Evolutionary conservation across 2,113 vertebrate species (phyloP).

Genomic region (Beaufortia kweichowensis): DNA sequence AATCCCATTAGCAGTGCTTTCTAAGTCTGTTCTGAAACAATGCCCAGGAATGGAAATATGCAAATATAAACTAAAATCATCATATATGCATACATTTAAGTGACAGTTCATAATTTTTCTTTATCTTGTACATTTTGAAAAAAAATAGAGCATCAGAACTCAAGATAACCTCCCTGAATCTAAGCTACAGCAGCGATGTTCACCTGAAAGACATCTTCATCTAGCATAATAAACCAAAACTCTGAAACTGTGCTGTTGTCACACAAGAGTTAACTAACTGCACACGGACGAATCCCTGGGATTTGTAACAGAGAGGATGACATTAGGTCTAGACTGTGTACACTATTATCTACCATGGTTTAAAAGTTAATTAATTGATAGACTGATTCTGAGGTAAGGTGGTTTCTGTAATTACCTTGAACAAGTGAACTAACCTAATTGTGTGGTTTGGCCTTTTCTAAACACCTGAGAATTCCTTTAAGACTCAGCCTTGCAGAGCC

Average conservation of each 20-base stretch:
- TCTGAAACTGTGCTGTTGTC: constrained; percentile 64
- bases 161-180: background rate
- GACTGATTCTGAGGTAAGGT: background rate
- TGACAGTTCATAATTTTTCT: no score
- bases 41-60: no score
- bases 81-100: no score
- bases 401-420: background rate
- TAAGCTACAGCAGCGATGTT: constrained; percentile 46
- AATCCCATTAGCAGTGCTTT: background rate
- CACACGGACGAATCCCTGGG: constrained; percentile 36
- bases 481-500: no score
- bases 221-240: constrained; percentile 55
- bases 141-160: background rate
- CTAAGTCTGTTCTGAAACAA: no score
- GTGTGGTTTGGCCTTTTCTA: background rate
- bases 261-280: constrained; percentile 64
- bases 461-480: background rate
- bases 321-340: constrained; percentile 6
- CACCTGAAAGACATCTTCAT: constrained; percentile 54
- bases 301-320: constrained; percentile 23
- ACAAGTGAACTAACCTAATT: background rate
- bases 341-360: constrained; percentile 12
- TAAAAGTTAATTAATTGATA: constrained; percentile 21
- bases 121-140: no score
- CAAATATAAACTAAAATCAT: no score